Evolutionary conservation across 1,140 invertebrate genomes (phyloP).

Genomic region (Pteromalus puparum): DNA sequence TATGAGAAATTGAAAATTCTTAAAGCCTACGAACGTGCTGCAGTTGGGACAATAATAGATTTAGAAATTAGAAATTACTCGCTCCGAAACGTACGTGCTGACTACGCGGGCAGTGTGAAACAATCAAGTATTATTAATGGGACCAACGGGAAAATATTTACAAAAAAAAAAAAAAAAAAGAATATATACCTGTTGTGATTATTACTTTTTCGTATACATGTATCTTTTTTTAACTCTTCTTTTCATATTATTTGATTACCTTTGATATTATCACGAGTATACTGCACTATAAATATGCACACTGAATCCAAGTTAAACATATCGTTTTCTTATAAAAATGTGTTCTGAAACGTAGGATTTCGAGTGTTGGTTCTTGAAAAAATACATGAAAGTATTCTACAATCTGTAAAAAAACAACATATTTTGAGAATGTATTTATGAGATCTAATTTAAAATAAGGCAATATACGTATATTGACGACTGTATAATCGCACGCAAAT

Average conservation of each 20-base stretch:
- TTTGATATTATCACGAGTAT: background rate
- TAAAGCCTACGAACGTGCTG: constrained; percentile 53
- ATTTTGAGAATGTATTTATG: background rate
- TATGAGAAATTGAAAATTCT: constrained; percentile 28
- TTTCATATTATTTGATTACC: background rate
- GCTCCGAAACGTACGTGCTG: constrained; percentile 9
- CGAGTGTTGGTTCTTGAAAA: background rate
- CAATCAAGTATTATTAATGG: constrained; percentile 52
- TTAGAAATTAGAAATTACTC: constrained; percentile 48
- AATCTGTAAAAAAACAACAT: background rate
- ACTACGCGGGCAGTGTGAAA: constrained; percentile 30
- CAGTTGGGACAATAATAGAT: constrained; percentile 64
- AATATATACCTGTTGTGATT: constrained; percentile 2
- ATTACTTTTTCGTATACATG: background rate
- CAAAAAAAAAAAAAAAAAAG: background rate
- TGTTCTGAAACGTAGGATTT: too few relatives aligned
- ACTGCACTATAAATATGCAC: too few relatives aligned
- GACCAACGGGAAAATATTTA: constrained; percentile 58
- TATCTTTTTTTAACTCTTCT: background rate
- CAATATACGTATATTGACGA: background rate
- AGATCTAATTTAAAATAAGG: background rate
- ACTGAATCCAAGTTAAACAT: too few relatives aligned
- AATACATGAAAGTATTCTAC: background rate
- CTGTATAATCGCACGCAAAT: background rate
- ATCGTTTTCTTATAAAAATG: too few relatives aligned